Conservation (phyloP, 2,113 vertebrate species). For the Microcebus tavaratra region DNA sequence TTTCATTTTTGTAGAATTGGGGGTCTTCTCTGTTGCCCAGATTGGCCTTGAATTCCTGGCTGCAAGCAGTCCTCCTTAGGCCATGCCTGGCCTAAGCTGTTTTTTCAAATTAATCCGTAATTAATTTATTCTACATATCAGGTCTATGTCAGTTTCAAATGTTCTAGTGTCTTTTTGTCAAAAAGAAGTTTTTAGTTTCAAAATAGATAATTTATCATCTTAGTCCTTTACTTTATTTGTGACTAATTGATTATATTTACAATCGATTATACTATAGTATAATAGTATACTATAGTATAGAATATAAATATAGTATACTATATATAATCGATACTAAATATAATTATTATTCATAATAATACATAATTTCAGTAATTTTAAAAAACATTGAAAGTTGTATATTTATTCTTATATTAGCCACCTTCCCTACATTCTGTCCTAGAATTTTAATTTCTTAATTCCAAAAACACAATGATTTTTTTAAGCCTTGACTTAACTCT, state of each 20-base stretch:
- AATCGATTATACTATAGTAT: no score
- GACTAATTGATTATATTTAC: no score
- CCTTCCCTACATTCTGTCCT: neutral
- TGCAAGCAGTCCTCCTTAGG: no score
- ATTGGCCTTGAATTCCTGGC: no score
- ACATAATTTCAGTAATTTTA: neutral
- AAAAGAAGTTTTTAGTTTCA: neutral
- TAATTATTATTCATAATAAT: no score
- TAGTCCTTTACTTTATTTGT: neutral
- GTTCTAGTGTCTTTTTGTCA: neutral
- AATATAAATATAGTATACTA: no score
- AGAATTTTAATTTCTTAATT: neutral
- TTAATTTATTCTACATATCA: neutral
- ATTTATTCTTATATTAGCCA: neutral
- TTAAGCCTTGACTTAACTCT: neutral
- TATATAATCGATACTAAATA: no score
- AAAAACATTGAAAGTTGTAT: neutral
- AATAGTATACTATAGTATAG: no score
- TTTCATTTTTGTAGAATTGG: no score
- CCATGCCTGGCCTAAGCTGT: neutral
- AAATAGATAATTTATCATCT: neutral
- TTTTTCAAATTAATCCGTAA: neutral
- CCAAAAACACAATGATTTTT: neutral
- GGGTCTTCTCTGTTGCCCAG: no score
- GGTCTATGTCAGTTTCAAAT: neutral